A percentile compares a stretch with the other conserved stretches of the same genome.
Evolutionary conservation across 92 coral and sea anemone species (phyloP).

Genomic region (Meandrina meandrites): DNA sequence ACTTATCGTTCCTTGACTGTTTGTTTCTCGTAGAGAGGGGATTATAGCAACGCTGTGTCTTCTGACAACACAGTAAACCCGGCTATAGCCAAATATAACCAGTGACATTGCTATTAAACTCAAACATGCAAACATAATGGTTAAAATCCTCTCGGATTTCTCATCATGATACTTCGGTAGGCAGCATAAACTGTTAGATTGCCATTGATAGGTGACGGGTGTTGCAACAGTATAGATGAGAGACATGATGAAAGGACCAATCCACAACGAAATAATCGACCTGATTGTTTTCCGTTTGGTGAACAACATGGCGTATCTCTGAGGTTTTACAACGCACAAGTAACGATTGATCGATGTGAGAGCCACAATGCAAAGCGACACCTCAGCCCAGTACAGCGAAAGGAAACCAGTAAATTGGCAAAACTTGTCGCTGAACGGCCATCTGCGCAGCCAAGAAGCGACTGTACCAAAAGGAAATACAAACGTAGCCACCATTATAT

Average conservation of each 20-base stretch:
- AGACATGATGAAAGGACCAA: neutral
- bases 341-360: conserved; percentile 9
- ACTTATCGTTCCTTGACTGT: neutral
- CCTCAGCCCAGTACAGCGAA: neutral
- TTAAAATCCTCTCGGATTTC: neutral
- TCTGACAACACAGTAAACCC: neutral
- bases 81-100: neutral
- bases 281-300: neutral
- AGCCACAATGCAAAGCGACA: neutral
- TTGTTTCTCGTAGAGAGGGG: neutral
- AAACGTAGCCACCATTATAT: neutral
- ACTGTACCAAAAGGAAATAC: neutral
- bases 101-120: neutral
- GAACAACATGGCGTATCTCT: neutral
- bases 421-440: neutral
- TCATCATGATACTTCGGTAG: neutral
- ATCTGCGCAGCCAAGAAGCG: neutral
- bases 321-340: conserved; percentile 5
- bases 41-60: neutral
- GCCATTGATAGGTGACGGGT: neutral
- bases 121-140: neutral
- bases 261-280: neutral
- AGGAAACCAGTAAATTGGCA: neutral
- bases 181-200: neutral
- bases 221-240: neutral